Conservation (phyloP, 2,113 vertebrate species). For the Equus quagga region DNA sequence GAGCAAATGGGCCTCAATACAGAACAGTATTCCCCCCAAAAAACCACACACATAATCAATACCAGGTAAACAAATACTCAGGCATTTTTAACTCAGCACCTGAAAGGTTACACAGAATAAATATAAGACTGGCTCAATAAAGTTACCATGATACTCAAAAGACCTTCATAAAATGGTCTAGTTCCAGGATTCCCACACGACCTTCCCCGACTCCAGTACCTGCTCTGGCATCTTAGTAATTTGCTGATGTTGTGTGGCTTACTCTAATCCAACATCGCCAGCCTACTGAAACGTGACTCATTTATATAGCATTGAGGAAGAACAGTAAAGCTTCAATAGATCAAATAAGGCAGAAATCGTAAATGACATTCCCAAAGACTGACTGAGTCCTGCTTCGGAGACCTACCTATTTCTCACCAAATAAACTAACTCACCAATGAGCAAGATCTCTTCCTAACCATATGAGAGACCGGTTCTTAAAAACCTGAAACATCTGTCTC, state of each 20-base stretch:
- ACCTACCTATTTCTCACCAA: background rate
- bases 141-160: slow-evolving; percentile 37
- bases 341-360: slow-evolving; percentile 44
- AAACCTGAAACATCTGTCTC: slow-evolving; percentile 2
- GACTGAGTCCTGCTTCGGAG: background rate
- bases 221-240: background rate
- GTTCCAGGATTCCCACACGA: background rate
- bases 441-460: background rate
- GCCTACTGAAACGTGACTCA: slow-evolving; percentile 54
- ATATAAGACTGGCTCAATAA: background rate
- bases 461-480: background rate
- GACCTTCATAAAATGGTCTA: slow-evolving; percentile 5
- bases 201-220: slow-evolving; percentile 1
- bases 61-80: slow-evolving; percentile 20
- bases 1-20: background rate
- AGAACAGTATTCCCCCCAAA: background rate
- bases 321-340: slow-evolving; percentile 64
- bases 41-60: background rate
- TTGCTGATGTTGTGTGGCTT: background rate
- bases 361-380: slow-evolving; percentile 2
- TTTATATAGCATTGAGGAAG: background rate
- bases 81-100: background rate
- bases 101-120: background rate
- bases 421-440: slow-evolving; percentile 5
- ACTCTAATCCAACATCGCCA: background rate